Conservation (phyloP, 2,888 invertebrate genomes). For the Sclerodermus sp. region DNA sequence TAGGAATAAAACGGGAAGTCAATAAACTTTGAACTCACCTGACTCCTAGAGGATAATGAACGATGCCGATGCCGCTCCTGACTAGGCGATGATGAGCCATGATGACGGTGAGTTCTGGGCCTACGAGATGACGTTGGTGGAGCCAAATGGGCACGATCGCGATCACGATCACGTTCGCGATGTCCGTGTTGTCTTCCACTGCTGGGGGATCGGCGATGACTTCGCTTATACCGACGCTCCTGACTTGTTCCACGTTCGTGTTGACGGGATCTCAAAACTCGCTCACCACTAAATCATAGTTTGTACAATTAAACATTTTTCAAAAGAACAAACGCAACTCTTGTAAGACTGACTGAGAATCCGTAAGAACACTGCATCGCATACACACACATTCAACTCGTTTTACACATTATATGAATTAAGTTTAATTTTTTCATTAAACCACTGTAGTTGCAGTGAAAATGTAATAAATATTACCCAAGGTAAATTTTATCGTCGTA, state of each 20-base stretch:
- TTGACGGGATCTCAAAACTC: constrained; percentile 64
- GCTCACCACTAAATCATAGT: constrained; percentile 61
- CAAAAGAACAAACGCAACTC: no score
- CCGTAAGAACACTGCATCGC: no score
- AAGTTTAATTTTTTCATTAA: no score
- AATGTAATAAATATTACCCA: no score
- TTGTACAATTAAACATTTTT: neutral
- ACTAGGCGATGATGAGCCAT: constrained; percentile 45
- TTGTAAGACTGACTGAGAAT: no score
- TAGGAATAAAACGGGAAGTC: no score
- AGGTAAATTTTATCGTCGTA: no score
- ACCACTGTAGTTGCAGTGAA: no score
- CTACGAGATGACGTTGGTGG: constrained; percentile 45
- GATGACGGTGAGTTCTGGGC: constrained; percentile 44
- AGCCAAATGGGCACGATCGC: constrained; percentile 35
- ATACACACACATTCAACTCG: no score
- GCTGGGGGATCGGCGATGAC: constrained; percentile 80
- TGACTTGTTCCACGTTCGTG: constrained; percentile 76
- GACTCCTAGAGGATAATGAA: constrained; percentile 50
- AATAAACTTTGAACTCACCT: constrained; percentile 41
- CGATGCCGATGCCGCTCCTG: constrained; percentile 49
- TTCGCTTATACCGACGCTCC: constrained; percentile 83
- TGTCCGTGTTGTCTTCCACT: constrained; percentile 69
- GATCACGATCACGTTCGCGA: constrained; percentile 44
- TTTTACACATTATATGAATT: no score